Conservation (phyloP, 1,140 invertebrate genomes). For the Rhizoglyphus robini region DNA sequence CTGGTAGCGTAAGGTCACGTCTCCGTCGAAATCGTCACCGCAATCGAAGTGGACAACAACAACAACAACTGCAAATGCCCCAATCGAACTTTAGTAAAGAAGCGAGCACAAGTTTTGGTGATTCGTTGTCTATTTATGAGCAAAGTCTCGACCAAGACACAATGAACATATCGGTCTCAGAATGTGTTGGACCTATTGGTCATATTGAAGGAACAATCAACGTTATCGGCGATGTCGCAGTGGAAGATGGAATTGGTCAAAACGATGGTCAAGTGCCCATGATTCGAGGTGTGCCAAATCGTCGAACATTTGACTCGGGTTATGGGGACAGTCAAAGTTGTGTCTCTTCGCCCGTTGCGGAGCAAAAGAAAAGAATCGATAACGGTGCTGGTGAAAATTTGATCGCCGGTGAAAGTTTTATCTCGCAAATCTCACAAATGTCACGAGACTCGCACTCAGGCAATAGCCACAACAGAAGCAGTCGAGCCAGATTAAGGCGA, state of each 20-base stretch:
- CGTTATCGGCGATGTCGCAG: not conserved
- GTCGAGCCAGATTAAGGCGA: not conserved
- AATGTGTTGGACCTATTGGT: too few species aligned
- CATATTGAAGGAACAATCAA: not conserved
- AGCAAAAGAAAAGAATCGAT: slow-evolving; percentile 1
- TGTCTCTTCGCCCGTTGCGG: slow-evolving; percentile 14
- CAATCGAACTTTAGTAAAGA: too few species aligned
- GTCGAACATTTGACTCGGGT: slow-evolving; percentile 15
- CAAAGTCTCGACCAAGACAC: too few species aligned
- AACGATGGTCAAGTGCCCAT: not conserved
- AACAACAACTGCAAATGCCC: too few species aligned
- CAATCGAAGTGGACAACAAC: too few species aligned
- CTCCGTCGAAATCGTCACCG: too few species aligned
- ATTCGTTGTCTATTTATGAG: too few species aligned
- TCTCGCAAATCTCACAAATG: not conserved
- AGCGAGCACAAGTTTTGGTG: too few species aligned
- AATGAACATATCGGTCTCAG: too few species aligned
- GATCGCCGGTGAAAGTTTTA: not conserved
- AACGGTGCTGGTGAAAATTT: not conserved
- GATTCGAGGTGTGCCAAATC: slow-evolving; percentile 15
- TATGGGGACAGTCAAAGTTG: slow-evolving; percentile 16
- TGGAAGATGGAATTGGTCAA: too few species aligned
- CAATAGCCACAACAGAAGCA: not conserved
- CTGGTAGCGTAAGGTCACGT: too few species aligned
- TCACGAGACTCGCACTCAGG: not conserved